A percentile compares a stretch with the other conserved stretches of the same genome.
Conservation (phyloP, 1,140 invertebrate genomes). For the Belonocnema kinseyi region DNA sequence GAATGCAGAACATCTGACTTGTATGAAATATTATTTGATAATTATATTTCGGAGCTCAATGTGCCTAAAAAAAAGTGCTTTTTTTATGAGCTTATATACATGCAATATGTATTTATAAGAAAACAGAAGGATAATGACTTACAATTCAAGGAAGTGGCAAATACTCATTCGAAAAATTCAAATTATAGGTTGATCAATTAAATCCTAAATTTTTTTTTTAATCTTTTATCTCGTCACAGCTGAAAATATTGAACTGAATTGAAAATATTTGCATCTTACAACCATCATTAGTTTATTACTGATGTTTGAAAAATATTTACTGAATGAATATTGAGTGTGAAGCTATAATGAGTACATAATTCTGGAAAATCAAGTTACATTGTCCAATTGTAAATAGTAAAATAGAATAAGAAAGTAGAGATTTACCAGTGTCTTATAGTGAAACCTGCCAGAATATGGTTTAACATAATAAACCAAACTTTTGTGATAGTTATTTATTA, state of each 20-base stretch:
- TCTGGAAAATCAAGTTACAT: background rate
- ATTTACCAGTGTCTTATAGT: slow-evolving; percentile 34
- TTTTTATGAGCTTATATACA: background rate
- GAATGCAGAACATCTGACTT: background rate
- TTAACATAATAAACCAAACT: slow-evolving; percentile 62
- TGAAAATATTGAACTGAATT: too few relatives aligned
- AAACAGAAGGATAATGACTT: background rate
- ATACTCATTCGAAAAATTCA: too few relatives aligned
- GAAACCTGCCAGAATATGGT: background rate
- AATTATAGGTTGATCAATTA: too few relatives aligned
- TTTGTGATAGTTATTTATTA: slow-evolving; percentile 75
- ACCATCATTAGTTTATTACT: too few relatives aligned
- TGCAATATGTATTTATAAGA: background rate
- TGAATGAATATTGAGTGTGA: too few relatives aligned
- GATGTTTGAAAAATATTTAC: too few relatives aligned
- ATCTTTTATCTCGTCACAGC: too few relatives aligned
- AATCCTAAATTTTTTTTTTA: too few relatives aligned
- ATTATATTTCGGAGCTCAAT: slow-evolving; percentile 6
- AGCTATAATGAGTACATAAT: background rate
- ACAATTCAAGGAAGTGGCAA: too few relatives aligned
- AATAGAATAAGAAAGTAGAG: background rate
- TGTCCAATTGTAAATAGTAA: slow-evolving; percentile 27
- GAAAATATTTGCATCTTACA: too few relatives aligned
- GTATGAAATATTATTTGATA: background rate
- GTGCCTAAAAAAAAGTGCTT: slow-evolving; percentile 30